Evolutionary conservation across 2,113 vertebrate genomes (phyloP).

Genomic region (Dicerorhinus sumatrensis): DNA sequence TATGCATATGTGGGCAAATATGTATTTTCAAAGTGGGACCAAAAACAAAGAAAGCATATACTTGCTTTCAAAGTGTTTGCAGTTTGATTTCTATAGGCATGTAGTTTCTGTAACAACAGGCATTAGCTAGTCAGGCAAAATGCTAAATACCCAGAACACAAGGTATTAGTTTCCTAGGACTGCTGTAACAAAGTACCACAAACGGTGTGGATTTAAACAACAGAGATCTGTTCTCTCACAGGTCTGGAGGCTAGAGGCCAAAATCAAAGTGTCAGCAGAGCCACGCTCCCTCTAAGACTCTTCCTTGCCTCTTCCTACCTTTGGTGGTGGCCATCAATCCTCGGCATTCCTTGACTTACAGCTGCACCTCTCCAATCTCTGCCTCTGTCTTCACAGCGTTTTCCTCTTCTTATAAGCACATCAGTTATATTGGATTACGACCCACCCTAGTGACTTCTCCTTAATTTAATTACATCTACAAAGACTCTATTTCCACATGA

Average conservation of each 20-base stretch:
- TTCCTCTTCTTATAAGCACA: neutral
- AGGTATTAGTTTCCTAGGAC: neutral
- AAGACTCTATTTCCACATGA: neutral
- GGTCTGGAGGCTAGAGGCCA: neutral
- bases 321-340: neutral
- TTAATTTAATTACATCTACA: neutral
- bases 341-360: neutral
- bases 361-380: neutral
- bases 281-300: neutral
- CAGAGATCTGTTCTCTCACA: neutral
- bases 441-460: neutral
- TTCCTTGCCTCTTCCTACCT: neutral
- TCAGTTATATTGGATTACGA: neutral
- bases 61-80: neutral
- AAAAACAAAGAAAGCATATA: neutral
- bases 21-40: neutral
- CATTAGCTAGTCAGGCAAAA: neutral
- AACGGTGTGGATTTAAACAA: neutral
- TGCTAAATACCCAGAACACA: neutral
- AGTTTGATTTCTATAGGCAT: neutral
- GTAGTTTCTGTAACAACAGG: neutral
- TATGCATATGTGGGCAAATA: neutral
- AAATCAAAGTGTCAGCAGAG: neutral
- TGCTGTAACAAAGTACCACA: neutral
- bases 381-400: neutral